These are phyloP conservation scores for Botia almorhae DNA, from an alignment of 2,797 vertebrate species.

Conservation along the genomic window DNA sequence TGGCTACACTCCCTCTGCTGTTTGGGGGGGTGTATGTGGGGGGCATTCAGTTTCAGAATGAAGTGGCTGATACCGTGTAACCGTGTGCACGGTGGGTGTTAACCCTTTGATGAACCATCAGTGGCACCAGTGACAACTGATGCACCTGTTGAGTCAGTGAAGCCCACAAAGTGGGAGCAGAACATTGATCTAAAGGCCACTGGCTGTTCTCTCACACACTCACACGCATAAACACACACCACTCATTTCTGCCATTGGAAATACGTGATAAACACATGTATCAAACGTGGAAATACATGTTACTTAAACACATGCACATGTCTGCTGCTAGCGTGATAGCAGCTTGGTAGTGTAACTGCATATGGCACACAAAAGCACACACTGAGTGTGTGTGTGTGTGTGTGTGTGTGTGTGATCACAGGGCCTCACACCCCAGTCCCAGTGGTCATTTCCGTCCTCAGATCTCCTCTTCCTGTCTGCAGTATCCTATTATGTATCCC, in stretches of 20 bases:
- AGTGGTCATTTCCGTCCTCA: slow-evolving; percentile 67
- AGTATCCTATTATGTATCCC: slow-evolving; percentile 39
- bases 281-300: neutral
- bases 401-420: slow-evolving; percentile 51
- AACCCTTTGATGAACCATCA: slow-evolving; percentile 19
- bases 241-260: slow-evolving; percentile 48
- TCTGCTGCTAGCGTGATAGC: neutral
- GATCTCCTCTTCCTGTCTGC: slow-evolving; percentile 63
- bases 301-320: neutral
- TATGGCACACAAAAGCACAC: neutral
- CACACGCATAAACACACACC: slow-evolving; percentile 40
- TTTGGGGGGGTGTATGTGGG: slow-evolving; percentile 31
- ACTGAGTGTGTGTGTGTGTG: slow-evolving; percentile 27
- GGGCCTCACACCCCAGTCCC: slow-evolving; percentile 60
- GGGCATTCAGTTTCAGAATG: slow-evolving; percentile 45
- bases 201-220: slow-evolving; percentile 62
- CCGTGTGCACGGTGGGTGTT: slow-evolving; percentile 32
- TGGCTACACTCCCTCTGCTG: neutral
- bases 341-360: neutral
- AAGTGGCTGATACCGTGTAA: neutral
- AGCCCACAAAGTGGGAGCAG: slow-evolving; percentile 69
- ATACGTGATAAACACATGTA: neutral
- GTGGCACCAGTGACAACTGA: slow-evolving; percentile 68
- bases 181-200: slow-evolving; percentile 55
- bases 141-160: slow-evolving; percentile 73